These are phyloP conservation scores for Cheilosia soror DNA, from an alignment of 2,888 invertebrate genomes.

Conservation along the genomic window DNA sequence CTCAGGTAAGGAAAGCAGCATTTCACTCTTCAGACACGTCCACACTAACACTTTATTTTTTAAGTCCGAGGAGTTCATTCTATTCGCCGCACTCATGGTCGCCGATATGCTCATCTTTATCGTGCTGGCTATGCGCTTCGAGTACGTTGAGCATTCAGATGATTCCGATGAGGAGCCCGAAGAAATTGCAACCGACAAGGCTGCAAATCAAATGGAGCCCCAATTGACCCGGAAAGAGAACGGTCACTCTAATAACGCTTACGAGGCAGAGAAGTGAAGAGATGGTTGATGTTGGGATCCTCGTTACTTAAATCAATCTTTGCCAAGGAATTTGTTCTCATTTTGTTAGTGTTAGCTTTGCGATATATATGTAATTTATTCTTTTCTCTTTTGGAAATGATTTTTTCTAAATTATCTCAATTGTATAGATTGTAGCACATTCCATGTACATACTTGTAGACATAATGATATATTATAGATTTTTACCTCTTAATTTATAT, in stretches of 20 bases:
- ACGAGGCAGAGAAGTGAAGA: slow-evolving; percentile 34
- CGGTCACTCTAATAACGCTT: slow-evolving; percentile 35
- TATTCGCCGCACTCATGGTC: slow-evolving; percentile 94
- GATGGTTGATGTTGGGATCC: background rate
- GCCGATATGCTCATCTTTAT: slow-evolving; percentile 92
- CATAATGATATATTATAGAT: slow-evolving; percentile 36
- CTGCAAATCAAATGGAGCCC: slow-evolving; percentile 31
- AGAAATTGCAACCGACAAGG: slow-evolving; percentile 16
- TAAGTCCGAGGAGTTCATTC: slow-evolving; percentile 93
- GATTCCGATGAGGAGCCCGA: slow-evolving; percentile 51
- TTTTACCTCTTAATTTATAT: slow-evolving; percentile 53
- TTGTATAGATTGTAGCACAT: background rate
- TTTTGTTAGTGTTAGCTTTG: slow-evolving; percentile 1
- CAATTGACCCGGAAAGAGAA: slow-evolving; percentile 5
- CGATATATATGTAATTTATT: slow-evolving; percentile 6
- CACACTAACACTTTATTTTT: slow-evolving; percentile 77
- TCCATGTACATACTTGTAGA: slow-evolving; percentile 62
- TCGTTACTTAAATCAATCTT: slow-evolving; percentile 47
- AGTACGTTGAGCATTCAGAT: slow-evolving; percentile 85
- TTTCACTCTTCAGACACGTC: background rate
- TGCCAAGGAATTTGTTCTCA: slow-evolving; percentile 19
- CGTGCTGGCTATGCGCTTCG: slow-evolving; percentile 91
- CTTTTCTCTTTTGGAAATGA: background rate
- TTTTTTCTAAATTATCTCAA: slow-evolving; percentile 13
- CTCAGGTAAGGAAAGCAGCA: slow-evolving; percentile 77